Evolutionary conservation across 2,797 vertebrate genomes (phyloP), one percentile per base, ranked within the genome.

Genomic region (Tauraco hartlaubi): DNA sequence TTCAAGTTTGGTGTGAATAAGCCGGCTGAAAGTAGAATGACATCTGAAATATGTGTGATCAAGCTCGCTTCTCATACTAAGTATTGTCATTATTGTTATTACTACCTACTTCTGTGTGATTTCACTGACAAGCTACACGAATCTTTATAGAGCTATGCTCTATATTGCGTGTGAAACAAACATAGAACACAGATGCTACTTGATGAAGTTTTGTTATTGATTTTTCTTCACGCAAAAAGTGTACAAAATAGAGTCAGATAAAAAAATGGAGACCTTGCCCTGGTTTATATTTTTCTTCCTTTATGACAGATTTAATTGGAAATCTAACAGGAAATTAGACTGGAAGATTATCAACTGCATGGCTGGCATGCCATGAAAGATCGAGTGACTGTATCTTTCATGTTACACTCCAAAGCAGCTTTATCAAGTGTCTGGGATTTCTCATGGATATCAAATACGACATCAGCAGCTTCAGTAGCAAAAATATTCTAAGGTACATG

Each of bases 291-390:
- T 82, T 71, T 91, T 59, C 43, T 58, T 85, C n/a, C 43, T 85
- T 91, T 93, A 71, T 67, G 69, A 88, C 37, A 82, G 20, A 67
- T 75, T 74, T 85, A 83, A 62, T 62, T 94, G 63, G 54, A 85
- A 94, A 55, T 62, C 52, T 46, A 55, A n/a, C 73, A 77, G 78
- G 86, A 96, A 95, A 85, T 89, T 72, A 85, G 67, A 78, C 55
- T 87, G 56, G 46, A 87, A 82, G 39, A 67, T 87, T 86, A 39
- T 31, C 58, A 48, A 21, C 74, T 73, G 41, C 15, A 28, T 48
- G 75, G 56, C 41, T 67, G 73, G 37, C 43, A 33, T 48, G 31
- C 37, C 44, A 21, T 67, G 54, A 37, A 77, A 85, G 19, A 64
- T 75, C 33, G 55, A 37, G 9, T 66, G 31, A 23, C 20, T 51